Evolutionary conservation across 2,797 vertebrate genomes (phyloP), one percentile per base, ranked within the genome.

Genomic region (Coracias cyanogaster): DNA sequence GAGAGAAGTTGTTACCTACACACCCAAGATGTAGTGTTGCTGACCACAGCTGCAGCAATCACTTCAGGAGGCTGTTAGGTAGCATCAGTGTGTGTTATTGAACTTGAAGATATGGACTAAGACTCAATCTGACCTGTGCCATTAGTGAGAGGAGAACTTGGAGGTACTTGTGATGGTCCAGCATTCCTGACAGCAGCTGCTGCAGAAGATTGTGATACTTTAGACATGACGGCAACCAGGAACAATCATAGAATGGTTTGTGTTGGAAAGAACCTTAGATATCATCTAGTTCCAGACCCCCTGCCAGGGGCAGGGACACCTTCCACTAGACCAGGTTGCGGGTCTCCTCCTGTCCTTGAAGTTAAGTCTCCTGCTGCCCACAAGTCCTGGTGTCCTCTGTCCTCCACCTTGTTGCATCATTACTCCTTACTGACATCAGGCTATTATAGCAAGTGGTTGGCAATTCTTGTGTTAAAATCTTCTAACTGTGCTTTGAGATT

Each of bases 21-120:
- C 3, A 24, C 3, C 1, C 0, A 10, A 17, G 45, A 26, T 0
- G 2, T 5, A 35, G 12, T 6, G 22, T 0, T 58, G 89, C 37
- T 92, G 57, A 54, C 16, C 29, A 12, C 22, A 15, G 46, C 4
- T 10, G 31, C 7, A 70, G 72, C 0, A 3, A 10, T 65, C 0
- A 0, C 41, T 49, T 49, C 9, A 37, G 31, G 43, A 33, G 17
- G 41, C 33, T 65, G 19, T 31, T 31, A 19, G 29, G 22, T 17
- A 70, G 14, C 7, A 1, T 0, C 6, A 22, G 3, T 21, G 10
- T 28, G 39, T 54, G 35, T 16, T n/a, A 8, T 1, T 48, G 61
- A 55, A 24, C 31, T 25, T 69, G 58, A 51, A 61, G 61, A 8
- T 45, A 33, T 81, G 49, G 54, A 24, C 21, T 39, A 3, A 72